These are phyloP conservation scores for Meloidogyne hapla DNA, from an alignment of 1,140 invertebrate species.

Conservation along the genomic window DNA sequence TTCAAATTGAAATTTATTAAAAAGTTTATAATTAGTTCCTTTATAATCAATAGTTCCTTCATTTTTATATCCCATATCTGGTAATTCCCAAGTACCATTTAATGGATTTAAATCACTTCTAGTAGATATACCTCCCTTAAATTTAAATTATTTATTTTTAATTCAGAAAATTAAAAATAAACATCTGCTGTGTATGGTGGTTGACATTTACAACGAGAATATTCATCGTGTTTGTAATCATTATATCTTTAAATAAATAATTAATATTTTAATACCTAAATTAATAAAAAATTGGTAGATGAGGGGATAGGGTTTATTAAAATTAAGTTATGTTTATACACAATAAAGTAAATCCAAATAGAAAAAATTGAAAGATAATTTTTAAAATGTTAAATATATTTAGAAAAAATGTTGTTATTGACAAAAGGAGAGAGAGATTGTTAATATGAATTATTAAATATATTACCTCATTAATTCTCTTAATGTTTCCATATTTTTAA, in stretches of 20 bases:
- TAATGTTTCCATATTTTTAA: constrained; percentile 69
- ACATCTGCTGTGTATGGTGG: constrained; percentile 73
- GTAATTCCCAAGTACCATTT: constrained; percentile 67
- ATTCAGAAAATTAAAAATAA: constrained; percentile 71
- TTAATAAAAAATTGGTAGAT: too few relatives aligned
- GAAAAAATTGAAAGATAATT: too few relatives aligned
- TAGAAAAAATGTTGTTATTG: too few relatives aligned
- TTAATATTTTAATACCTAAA: not conserved
- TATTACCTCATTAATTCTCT: constrained; percentile 71
- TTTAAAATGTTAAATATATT: too few relatives aligned
- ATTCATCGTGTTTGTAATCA: constrained; percentile 69
- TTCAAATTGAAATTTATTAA: constrained; percentile 68
- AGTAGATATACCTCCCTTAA: constrained; percentile 67
- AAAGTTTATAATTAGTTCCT: constrained; percentile 65
- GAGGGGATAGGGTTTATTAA: too few relatives aligned
- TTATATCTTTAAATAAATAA: constrained; percentile 21
- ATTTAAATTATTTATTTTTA: not conserved
- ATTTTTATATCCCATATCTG: constrained; percentile 70
- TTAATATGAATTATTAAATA: too few relatives aligned
- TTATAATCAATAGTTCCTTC: constrained; percentile 74
- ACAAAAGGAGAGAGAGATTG: too few relatives aligned
- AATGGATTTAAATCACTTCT: constrained; percentile 58
- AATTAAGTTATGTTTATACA: too few relatives aligned
- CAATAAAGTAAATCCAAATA: too few relatives aligned
- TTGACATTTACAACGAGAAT: constrained; percentile 73